These are phyloP conservation scores for Rhabdornis inornatus DNA, from an alignment of 2,113 vertebrate species.

Conservation along the genomic window DNA sequence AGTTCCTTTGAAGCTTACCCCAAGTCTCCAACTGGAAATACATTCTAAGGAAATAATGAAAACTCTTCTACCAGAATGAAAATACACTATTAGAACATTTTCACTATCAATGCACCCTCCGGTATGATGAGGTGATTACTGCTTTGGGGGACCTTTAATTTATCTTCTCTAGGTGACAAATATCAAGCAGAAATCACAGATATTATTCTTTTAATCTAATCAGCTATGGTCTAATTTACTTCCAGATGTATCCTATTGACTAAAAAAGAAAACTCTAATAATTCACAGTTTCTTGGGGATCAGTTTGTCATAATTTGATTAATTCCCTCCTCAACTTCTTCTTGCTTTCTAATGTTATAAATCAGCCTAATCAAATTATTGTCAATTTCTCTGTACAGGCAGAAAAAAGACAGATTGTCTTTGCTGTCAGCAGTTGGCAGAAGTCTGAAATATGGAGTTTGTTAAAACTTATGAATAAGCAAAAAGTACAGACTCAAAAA, in stretches of 20 bases:
- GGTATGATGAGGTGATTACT: neutral
- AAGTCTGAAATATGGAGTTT: neutral
- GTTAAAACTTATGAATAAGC: neutral
- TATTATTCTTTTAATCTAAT: neutral
- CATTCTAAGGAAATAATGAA: neutral
- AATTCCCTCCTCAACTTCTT: neutral
- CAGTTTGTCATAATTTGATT: constrained; percentile 5
- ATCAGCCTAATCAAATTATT: constrained; percentile 35
- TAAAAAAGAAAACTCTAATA: neutral
- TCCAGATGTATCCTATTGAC: neutral
- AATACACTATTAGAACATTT: neutral
- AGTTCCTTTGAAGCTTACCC: neutral
- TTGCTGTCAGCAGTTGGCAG: neutral
- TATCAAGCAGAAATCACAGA: neutral
- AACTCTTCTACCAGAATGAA: neutral
- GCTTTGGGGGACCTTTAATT: neutral
- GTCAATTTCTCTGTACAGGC: neutral
- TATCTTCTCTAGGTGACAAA: neutral
- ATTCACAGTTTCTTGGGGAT: neutral
- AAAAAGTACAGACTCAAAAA: neutral
- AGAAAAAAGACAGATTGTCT: neutral
- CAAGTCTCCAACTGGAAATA: neutral
- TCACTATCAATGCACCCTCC: neutral
- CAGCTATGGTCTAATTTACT: neutral
- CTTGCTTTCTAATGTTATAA: neutral